Evolutionary conservation across 2,888 invertebrate genomes (phyloP), one percentile per base, ranked within the genome.

Genomic region (Pseudococcus viburni): DNA sequence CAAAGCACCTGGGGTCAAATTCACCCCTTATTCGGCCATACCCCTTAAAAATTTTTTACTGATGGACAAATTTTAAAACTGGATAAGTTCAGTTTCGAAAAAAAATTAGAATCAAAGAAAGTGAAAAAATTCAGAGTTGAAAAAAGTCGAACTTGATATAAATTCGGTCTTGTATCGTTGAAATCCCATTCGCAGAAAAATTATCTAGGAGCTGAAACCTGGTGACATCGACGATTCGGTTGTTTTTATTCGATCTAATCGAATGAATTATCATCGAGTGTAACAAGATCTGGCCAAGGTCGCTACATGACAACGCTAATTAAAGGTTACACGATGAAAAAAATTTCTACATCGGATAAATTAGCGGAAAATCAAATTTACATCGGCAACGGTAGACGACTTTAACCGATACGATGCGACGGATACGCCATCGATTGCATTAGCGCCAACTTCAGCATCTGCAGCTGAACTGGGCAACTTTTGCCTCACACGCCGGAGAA

Each of bases 321-420:
- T 77, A 77, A 42, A 77, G 77, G 77, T 77, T 77, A 77, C 33
- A 15, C 77, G 77, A 33, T 42, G 77, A 77, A 42, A 77, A 73
- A 77, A 39, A 55, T 55, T 55, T 77, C 77, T 77, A 55, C 42
- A 39, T 33, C 42, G 77, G 77, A 42, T 77, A 77, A 77, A 77
- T 77, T 77, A 42, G 15, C 77, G 77, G 77, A 77, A 77, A 77
- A 77, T 77, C 39, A 77, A 77, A 77, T 77, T 39, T 77, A 64
- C 8, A 68, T 39, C 77, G 42, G 68, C 19, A 26, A 68, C 68
- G 8, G 48, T 51, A 15, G 17, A 51, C 48, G n/a, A 55, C 55
- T 55, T n/a, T 17, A 55, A 55, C 42, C 77, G 77, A n/a, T 77
- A 39, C 39, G 33, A 77, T 42, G 42, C 42, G 42, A 42, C 9